A percentile compares a stretch with the other conserved stretches of the same genome.
These are phyloP conservation scores for Halcyon malimbica DNA, from an alignment of 2,113 vertebrate genomes.

Conservation along the genomic window DNA sequence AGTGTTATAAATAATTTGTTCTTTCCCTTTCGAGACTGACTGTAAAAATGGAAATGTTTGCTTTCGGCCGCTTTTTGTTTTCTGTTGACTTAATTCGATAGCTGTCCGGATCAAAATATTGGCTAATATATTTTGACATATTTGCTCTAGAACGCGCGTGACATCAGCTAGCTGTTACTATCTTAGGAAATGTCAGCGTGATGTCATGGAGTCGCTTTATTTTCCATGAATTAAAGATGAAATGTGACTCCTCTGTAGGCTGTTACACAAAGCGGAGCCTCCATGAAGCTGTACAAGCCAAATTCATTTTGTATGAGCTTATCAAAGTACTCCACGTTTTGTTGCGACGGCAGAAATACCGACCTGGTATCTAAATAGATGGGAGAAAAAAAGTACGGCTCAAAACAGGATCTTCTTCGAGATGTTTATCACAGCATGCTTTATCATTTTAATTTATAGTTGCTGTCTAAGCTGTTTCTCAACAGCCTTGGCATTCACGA, in stretches of 20 bases:
- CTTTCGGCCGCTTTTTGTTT: constrained; percentile 6
- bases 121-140: background rate
- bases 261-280: background rate
- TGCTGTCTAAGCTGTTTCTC: background rate
- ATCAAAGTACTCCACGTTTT: background rate
- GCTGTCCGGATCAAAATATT: constrained; percentile 22
- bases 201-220: constrained; percentile 20
- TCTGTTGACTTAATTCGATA: background rate
- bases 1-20: constrained; percentile 12
- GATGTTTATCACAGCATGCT: background rate
- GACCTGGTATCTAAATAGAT: background rate
- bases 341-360: background rate
- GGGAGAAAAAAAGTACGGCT: background rate
- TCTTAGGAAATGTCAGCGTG: constrained; percentile 1
- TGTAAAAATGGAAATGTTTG: background rate
- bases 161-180: constrained; percentile 1
- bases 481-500: background rate
- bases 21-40: background rate
- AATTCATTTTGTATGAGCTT: background rate
- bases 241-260: background rate
- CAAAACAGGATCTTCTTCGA: background rate
- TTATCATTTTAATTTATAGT: background rate
- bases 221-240: constrained; percentile 33
- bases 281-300: background rate
- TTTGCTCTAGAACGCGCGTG: background rate